Base-by-base conservation (phyloP, 1,140 invertebrate species). In the Globodera rostochiensis region DNA sequence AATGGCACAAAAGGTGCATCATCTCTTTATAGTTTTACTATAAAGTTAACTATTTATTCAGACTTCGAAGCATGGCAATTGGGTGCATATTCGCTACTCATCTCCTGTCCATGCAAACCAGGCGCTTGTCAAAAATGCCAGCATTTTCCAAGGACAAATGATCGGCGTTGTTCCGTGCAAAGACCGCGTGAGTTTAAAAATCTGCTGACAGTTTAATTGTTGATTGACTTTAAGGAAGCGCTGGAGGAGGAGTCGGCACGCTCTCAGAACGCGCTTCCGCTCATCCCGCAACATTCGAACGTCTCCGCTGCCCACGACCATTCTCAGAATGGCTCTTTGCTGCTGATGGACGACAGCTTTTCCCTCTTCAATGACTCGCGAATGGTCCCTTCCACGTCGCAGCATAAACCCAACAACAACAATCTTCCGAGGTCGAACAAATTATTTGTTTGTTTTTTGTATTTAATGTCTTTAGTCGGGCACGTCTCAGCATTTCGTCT, bases 41-140 rank as follows among this genome's bases (percentile, higher is more conserved):
- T n/a, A 15, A 82, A 81, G 13, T 47, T 82, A n/a, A 13, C 45
- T n/a, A 4, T n/a, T 70, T 80, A 15, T 80, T 81, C 11, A 84
- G 85, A 82, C 73, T 36, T 80, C 85, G 45, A 80, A 75, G 25
- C 25, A 25, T 11, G 84, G 85, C 5, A 85, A 85, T 74, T 85
- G 85, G 85, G 25, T 85, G 8, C 84, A 85, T 71, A 83, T 85
- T 74, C 84, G 84, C 0, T 85, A 85, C 75, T 85, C 84, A 3
- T 84, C 84, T 36, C 25, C 82, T 6, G 15, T 84, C 45, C 84
- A 85, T 64, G 84, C 84, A n/a, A 75, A 84, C 9, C 84, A 85
- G 69, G 84, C 84, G 46, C 71, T 87, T 15, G 60, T 73, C 45
- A 67, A 77, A 67, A 84, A 85, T 73, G 84, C 25, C 47, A 86